Evolutionary conservation across 2,113 vertebrate species (phyloP), one percentile per base, ranked within the genome.

Genomic region (Varanus salvator): DNA sequence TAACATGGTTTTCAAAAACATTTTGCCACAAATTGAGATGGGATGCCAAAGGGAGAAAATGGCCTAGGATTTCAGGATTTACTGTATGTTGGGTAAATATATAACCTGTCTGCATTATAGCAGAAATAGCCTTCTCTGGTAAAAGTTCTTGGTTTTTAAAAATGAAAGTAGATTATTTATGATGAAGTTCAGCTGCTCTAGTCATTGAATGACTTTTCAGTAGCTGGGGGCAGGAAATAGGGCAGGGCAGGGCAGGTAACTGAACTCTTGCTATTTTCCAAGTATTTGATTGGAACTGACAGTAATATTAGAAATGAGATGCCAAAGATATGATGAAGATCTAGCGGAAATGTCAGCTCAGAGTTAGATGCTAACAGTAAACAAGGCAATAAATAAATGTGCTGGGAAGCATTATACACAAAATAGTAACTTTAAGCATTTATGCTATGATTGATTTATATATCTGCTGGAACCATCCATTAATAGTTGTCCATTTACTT

Each of bases 401-500:
- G 23, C 9, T 14, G 17, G 72, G 38, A 78, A 68, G 23, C 25
- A 50, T 21, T 52, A 78, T 5, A 83, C 50, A 82, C 48, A 64
- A 83, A 60, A 88, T 60, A 66, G 31, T 84, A 17, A 14, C 38
- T 44, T 44, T 44, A 68, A 84, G 21, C 12, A 27, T n/a, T 17
- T 85, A 17, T 48, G 14, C 72, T 72, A 69, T 7, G 71, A 72
- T 48, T 12, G n/a, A 76, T 25, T 21, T 77, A 74, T 27, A 64
- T 19, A 44, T 1, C 14, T 48, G 12, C 74, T 77, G 12, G 54
- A 86, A 87, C 34, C 57, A 66, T 27, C 25, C 27, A 87, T 44
- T 27, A 31, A 17, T 44, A 84, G 12, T 84, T 85, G 78, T 85
- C 91, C 85, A 90, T 96, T 95, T 94, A 96, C 90, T 96, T 88